Evolutionary conservation across 2,797 vertebrate genomes (phyloP).

Genomic region (Sus cebifrons): DNA sequence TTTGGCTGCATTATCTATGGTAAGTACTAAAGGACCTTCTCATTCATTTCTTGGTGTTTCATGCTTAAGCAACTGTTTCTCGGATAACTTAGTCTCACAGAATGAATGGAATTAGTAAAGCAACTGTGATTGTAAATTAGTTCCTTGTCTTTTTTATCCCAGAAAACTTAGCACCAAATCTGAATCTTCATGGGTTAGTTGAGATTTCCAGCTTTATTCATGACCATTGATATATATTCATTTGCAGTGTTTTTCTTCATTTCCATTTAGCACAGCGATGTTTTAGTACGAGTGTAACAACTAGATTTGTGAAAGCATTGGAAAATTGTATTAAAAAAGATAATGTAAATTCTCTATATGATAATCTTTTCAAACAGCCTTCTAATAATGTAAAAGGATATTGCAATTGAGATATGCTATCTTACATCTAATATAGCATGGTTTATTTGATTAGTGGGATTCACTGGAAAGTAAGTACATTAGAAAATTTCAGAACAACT

Average conservation of each 20-base stretch:
- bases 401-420: constrained; percentile 47
- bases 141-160: constrained; percentile 42
- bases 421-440: not conserved
- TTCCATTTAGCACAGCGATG: constrained; percentile 1
- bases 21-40: not conserved
- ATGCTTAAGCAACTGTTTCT: not conserved
- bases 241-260: constrained; percentile 57
- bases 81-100: not conserved
- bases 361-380: constrained; percentile 52
- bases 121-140: not conserved
- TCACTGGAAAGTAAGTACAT: not conserved
- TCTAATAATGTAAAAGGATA: constrained; percentile 42
- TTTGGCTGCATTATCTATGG: constrained; percentile 18
- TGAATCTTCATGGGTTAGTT: not conserved
- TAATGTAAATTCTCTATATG: constrained; percentile 36
- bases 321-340: constrained; percentile 29
- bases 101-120: constrained; percentile 26
- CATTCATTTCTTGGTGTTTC: not conserved
- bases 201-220: constrained; percentile 3
- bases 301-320: constrained; percentile 55
- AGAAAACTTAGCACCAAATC: constrained; percentile 40
- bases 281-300: constrained; percentile 32
- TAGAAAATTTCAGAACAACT: constrained; percentile 30
- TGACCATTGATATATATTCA: constrained; percentile 12
- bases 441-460: constrained; percentile 37